Evolutionary conservation across 2,113 vertebrate species (phyloP).

Genomic region (Cavia aperea): DNA sequence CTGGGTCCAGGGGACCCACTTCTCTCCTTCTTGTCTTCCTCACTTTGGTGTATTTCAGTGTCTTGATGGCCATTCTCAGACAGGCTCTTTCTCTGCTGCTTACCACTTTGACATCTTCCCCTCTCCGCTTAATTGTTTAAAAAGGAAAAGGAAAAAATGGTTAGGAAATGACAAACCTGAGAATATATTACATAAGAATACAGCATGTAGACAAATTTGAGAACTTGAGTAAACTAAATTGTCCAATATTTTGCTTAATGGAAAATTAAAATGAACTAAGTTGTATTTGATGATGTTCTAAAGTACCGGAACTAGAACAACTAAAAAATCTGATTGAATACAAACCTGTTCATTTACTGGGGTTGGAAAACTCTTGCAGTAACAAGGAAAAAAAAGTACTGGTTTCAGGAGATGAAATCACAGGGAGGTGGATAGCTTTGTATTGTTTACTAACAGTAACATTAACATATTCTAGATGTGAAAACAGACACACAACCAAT

Average conservation of each 20-base stretch:
- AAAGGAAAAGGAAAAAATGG: background rate
- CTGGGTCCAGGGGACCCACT: too few relatives aligned
- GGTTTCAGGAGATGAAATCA: background rate
- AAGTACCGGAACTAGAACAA: background rate
- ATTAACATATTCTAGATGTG: background rate
- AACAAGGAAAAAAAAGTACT: background rate
- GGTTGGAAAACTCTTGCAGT: background rate
- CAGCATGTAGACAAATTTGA: background rate
- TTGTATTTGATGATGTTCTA: background rate
- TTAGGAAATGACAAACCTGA: background rate
- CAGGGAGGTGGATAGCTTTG: background rate
- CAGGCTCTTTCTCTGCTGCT: too few relatives aligned
- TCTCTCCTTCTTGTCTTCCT: too few relatives aligned
- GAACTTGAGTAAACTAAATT: constrained; percentile 4
- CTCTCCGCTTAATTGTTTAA: background rate
- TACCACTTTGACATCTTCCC: too few relatives aligned
- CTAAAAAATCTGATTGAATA: background rate
- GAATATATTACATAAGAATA: background rate
- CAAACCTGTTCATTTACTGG: background rate
- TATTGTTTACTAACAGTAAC: background rate
- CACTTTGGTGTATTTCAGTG: too few relatives aligned
- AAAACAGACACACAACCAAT: background rate
- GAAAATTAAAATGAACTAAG: background rate
- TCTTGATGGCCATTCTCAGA: too few relatives aligned
- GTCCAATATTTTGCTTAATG: background rate